Conservation (phyloP, 2,113 vertebrate species). For the Xyrauchen texanus region DNA sequence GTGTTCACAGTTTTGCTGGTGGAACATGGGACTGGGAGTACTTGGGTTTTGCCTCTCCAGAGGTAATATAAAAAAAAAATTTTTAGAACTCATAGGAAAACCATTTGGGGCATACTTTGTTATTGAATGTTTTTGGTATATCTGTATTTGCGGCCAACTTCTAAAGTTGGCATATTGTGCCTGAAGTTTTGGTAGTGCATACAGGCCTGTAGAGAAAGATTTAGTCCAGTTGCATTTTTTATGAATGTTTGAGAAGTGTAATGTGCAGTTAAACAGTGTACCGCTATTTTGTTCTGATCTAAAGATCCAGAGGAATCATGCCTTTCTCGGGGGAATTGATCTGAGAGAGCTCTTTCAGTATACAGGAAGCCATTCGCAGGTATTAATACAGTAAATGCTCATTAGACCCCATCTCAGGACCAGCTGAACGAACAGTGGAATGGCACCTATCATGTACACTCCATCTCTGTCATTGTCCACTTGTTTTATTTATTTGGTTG, state of each 20-base stretch:
- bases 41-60: conserved; percentile 95
- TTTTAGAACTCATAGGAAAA: background rate
- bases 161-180: background rate
- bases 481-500: conserved; percentile 36
- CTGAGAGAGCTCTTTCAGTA: conserved; percentile 52
- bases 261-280: conserved; percentile 46
- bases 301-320: conserved; percentile 53
- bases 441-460: conserved; percentile 43
- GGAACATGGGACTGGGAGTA: conserved; percentile 99
- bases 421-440: conserved; percentile 11
- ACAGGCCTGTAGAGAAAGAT: conserved; percentile 11
- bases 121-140: conserved; percentile 15
- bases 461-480: background rate
- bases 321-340: conserved; percentile 54
- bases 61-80: too few relatives aligned
- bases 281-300: conserved; percentile 53
- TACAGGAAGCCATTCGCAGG: conserved; percentile 55
- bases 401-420: conserved; percentile 42
- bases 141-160: conserved; percentile 9
- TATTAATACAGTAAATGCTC: conserved; percentile 40
- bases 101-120: conserved; percentile 16
- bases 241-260: conserved; percentile 7
- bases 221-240: conserved; percentile 21
- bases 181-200: conserved; percentile 9
- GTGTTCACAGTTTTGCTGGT: conserved; percentile 87